phyloP scores from a whole-genome alignment of 1,140 invertebrate genomes.

The Neelides sp. region DNA sequence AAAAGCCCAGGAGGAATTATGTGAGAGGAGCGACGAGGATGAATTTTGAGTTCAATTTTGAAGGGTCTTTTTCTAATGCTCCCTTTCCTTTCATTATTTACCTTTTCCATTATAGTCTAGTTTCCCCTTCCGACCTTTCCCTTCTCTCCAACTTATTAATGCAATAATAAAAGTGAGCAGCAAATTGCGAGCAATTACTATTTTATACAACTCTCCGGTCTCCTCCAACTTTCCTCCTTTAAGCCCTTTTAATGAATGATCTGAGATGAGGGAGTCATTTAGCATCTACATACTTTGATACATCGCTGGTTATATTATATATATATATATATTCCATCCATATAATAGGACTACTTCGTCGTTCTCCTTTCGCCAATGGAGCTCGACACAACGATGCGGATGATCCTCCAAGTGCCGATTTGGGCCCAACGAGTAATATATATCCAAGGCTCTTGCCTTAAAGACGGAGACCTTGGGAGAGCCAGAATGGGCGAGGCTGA shows the following conservation, averaged over 20 bases:
- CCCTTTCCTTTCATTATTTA: not conserved
- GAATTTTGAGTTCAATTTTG: not conserved
- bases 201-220: no score
- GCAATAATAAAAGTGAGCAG: no score
- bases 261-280: not conserved
- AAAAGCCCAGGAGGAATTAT: not conserved
- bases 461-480: constrained; percentile 82
- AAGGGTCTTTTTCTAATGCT: not conserved
- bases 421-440: constrained; percentile 97
- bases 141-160: no score
- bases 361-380: constrained; percentile 94
- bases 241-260: no score
- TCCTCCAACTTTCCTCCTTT: not conserved
- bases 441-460: constrained; percentile 87
- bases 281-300: constrained; percentile 9
- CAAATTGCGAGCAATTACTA: no score
- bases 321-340: constrained; percentile 31
- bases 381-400: constrained; percentile 89
- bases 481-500: constrained; percentile 93
- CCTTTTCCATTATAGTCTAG: no score
- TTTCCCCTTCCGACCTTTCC: no score
- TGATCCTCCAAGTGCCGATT: constrained; percentile 94
- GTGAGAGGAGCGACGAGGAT: not conserved
- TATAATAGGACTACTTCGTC: constrained; percentile 95
- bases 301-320: constrained; percentile 3